Evolutionary conservation across 1,140 invertebrate genomes (phyloP).

Genomic region (Ostrea edulis): DNA sequence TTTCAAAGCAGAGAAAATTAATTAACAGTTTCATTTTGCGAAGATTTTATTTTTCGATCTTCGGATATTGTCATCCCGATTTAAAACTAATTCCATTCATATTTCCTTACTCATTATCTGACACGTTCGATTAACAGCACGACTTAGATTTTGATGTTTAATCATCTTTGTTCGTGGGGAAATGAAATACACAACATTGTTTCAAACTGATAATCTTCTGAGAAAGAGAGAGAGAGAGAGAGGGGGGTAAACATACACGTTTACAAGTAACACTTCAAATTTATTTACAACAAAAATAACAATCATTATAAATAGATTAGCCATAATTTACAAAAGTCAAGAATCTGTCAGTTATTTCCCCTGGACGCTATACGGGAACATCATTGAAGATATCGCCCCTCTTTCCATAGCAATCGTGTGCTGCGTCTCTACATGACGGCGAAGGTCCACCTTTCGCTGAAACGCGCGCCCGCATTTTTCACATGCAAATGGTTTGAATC

Average conservation of each 20-base stretch:
- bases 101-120: neutral
- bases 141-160: neutral
- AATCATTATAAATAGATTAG: neutral
- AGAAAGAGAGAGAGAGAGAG: no score
- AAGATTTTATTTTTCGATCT: slow-evolving; percentile 19
- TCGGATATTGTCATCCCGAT: neutral
- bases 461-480: slow-evolving; percentile 95
- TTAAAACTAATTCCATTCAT: neutral
- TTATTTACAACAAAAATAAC: neutral
- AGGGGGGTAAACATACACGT: neutral
- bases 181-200: neutral
- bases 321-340: neutral
- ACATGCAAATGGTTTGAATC: slow-evolving; percentile 98
- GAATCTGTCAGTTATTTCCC: neutral
- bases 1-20: neutral
- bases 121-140: neutral
- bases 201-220: no score
- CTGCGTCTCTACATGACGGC: slow-evolving; percentile 95
- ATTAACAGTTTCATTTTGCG: slow-evolving; percentile 10
- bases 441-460: slow-evolving; percentile 90
- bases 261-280: neutral
- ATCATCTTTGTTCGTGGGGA: neutral
- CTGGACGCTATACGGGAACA: neutral
- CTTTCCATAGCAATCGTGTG: slow-evolving; percentile 82
- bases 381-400: slow-evolving; percentile 15